Conservation (phyloP, 2,888 invertebrate species). For the Lutraria lutraria region DNA sequence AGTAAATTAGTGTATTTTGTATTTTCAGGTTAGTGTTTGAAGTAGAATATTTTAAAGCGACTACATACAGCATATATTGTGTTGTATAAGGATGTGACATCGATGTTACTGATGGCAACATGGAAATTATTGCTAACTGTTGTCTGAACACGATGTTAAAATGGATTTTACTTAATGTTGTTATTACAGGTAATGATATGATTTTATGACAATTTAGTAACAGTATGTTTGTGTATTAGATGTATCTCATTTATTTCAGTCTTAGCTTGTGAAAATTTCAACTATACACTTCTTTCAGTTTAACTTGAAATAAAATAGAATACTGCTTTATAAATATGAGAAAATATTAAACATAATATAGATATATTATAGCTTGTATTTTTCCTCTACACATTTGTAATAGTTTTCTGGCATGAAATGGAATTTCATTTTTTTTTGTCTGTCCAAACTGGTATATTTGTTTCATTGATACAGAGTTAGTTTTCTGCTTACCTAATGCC, state of each 20-base stretch:
- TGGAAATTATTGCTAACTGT: conserved; percentile 4
- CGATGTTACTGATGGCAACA: conserved; percentile 29
- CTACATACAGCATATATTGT: background rate
- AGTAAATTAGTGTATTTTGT: background rate
- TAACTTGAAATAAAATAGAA: background rate
- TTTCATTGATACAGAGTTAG: too few species aligned
- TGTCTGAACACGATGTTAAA: conserved; percentile 5
- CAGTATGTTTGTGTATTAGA: background rate
- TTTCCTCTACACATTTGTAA: too few species aligned
- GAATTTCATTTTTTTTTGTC: background rate
- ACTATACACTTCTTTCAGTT: background rate
- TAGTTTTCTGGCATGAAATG: too few species aligned
- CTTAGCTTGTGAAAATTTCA: background rate
- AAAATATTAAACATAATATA: background rate
- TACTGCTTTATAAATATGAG: background rate
- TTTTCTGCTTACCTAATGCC: too few species aligned
- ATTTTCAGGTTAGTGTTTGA: background rate
- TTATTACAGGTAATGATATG: conserved; percentile 25
- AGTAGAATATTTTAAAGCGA: background rate
- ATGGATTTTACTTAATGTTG: conserved; percentile 44
- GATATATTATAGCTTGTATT: too few species aligned
- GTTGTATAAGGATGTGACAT: background rate
- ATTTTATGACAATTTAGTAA: background rate
- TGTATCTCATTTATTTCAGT: too few species aligned
- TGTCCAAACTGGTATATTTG: too few species aligned